Base-by-base conservation (phyloP, 2,888 invertebrate genomes). In the Thereva nobilitata region DNA sequence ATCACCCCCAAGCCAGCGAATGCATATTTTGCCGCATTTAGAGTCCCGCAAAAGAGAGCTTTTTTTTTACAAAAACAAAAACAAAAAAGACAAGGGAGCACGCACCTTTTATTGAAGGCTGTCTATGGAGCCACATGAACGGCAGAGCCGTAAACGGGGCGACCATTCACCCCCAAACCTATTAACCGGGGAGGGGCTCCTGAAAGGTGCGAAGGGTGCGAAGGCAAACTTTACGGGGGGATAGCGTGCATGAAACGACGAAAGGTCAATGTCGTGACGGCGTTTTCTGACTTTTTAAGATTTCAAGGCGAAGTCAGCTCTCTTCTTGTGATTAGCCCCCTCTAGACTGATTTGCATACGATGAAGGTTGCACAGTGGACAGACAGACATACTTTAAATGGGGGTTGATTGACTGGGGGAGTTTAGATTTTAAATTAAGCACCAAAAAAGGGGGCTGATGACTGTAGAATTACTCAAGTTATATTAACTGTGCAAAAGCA, bases 211-310 rank as follows among this genome's bases (percentile, higher is more conserved):
- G 42, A 23, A 23, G 23, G 23, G 23, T 23, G 23, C 23, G 23
- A 23, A 23, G 23, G 23, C 54, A 50, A 50, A 66, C 42, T 52
- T 66, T 38, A 44, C 12, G 44, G n/a, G 34, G 67, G 57, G 56
- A 45, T 41, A 56, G 52, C 52, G 64, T 52, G 68, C 64, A 68
- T 67, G 56, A 67, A 70, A 70, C 71, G 71, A 72, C 73, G 75
- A 77, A 77, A 77, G 78, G 77, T 77, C 77, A 77, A 77, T 77
- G 77, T 77, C 77, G 76, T 64, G 47, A 44, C 54, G 37, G 47
- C 42, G 54, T 55, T 64, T 41, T 40, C 50, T 50, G 61, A 41
- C 50, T 61, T 61, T 49, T 61, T 61, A 61, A 61, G 50, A 61
- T 61, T 61, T 49, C 61, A 50, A 49, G 50, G 50, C 61, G 50